phyloP scores from a whole-genome alignment of 35 echinoderm and acorn worm genomes.

The Strongylocentrotus purpuratus region DNA sequence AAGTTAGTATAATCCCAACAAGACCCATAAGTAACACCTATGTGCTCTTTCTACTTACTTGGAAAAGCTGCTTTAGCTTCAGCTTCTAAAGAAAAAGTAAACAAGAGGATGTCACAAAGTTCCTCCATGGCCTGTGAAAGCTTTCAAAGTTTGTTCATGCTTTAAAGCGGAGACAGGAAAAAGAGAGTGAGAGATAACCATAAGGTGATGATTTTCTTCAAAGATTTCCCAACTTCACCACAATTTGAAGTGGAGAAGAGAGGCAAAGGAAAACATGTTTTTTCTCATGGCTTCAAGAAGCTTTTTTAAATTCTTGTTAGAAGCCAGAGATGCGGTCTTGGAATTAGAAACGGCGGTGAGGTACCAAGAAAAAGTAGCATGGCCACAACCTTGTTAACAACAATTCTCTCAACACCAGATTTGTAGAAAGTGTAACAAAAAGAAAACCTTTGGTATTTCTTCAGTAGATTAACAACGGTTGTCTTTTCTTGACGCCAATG shows the following conservation, averaged over 20 bases:
- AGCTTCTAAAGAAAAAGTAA: background rate
- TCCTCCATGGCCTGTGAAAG: background rate
- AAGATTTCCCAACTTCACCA: no score
- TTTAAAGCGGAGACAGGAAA: background rate
- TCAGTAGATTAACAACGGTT: background rate
- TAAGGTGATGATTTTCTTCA: no score
- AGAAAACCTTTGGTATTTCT: background rate
- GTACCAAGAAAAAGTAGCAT: background rate
- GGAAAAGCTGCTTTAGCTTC: background rate
- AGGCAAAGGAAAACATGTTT: background rate
- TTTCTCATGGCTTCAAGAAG: background rate
- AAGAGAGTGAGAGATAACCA: background rate
- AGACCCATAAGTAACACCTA: slow-evolving; percentile 8
- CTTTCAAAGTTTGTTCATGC: background rate
- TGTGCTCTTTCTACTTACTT: background rate
- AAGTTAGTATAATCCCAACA: background rate
- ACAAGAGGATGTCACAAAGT: background rate
- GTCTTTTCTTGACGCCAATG: background rate
- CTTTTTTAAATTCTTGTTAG: background rate
- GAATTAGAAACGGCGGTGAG: background rate
- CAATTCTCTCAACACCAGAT: background rate
- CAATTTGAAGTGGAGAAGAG: no score
- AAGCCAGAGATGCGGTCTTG: no score
- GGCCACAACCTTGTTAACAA: background rate
- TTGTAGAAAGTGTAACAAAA: background rate